Percentiles rank a stretch among this genome's conserved stretches.
Evolutionary conservation across 2,797 vertebrate genomes (phyloP).

Genomic region (Enoplosus armatus): DNA sequence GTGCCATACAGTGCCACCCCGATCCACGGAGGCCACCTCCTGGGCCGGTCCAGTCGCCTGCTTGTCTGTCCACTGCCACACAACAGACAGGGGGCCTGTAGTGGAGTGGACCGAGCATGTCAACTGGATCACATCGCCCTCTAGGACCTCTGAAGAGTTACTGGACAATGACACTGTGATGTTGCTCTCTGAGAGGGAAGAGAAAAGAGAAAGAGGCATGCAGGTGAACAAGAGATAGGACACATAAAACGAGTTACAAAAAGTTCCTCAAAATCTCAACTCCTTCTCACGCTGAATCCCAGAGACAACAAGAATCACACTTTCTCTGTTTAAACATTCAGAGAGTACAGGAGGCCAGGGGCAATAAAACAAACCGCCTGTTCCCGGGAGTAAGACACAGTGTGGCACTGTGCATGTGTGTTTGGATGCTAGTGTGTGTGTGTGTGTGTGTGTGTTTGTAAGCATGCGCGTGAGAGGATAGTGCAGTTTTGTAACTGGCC

Average conservation of each 20-base stretch:
- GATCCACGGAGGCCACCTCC: slow-evolving; percentile 91
- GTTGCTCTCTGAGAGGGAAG: slow-evolving; percentile 89
- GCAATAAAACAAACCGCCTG: slow-evolving; percentile 55
- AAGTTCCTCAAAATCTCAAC: slow-evolving; percentile 27
- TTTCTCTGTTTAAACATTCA: slow-evolving; percentile 42
- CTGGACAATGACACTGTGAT: slow-evolving; percentile 91
- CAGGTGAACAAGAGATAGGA: slow-evolving; percentile 9
- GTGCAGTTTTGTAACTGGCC: slow-evolving; percentile 49
- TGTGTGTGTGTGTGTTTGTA: slow-evolving; percentile 3
- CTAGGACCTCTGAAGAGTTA: slow-evolving; percentile 90
- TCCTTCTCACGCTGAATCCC: slow-evolving; percentile 2
- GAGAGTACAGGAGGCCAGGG: slow-evolving; percentile 40
- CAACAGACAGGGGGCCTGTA: slow-evolving; percentile 87
- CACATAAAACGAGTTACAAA: not conserved
- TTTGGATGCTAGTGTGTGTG: slow-evolving; percentile 20
- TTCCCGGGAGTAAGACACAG: slow-evolving; percentile 37
- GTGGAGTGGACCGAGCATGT: slow-evolving; percentile 88
- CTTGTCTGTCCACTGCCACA: slow-evolving; percentile 91
- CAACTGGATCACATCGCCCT: slow-evolving; percentile 91
- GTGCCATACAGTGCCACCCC: slow-evolving; percentile 83
- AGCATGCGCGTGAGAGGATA: not conserved
- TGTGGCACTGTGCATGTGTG: slow-evolving; percentile 17
- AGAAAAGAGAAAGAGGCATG: slow-evolving; percentile 6
- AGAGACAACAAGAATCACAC: slow-evolving; percentile 40
- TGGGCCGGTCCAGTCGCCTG: slow-evolving; percentile 82